These are phyloP conservation scores for Cepaea hortensis DNA, from an alignment of 2,888 invertebrate species.

Conservation along the genomic window DNA sequence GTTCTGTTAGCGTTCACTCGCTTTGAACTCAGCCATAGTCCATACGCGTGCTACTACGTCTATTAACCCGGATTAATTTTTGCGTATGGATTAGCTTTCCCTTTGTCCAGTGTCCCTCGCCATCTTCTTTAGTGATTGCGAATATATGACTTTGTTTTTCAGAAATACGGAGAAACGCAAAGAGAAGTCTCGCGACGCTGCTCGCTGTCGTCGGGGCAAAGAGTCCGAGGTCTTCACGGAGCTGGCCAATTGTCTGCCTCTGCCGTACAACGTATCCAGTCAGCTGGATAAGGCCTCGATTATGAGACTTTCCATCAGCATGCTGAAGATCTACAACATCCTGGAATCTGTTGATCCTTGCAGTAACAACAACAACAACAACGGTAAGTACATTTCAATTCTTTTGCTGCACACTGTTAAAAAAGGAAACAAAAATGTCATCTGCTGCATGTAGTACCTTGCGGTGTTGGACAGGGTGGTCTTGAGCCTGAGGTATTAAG, in stretches of 20 bases:
- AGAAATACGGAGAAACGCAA: slow-evolving; percentile 98
- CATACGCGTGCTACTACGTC: no score
- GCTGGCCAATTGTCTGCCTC: slow-evolving; percentile 87
- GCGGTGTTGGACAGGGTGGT: no score
- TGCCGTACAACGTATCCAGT: slow-evolving; percentile 85
- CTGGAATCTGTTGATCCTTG: slow-evolving; percentile 78
- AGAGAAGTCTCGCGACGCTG: slow-evolving; percentile 97
- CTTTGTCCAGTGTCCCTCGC: no score
- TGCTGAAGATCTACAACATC: slow-evolving; percentile 88
- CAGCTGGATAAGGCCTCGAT: slow-evolving; percentile 97
- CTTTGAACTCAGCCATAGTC: no score
- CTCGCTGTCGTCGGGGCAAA: slow-evolving; percentile 92
- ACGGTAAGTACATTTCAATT: background rate
- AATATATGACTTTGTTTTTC: slow-evolving; percentile 68
- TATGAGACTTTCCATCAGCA: slow-evolving; percentile 92
- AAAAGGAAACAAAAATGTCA: no score
- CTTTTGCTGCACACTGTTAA: background rate
- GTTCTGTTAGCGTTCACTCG: background rate
- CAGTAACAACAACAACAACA: background rate
- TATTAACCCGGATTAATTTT: no score
- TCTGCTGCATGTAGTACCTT: no score
- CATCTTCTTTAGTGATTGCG: no score
- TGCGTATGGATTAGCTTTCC: no score
- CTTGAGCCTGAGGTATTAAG: no score
- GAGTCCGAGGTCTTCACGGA: slow-evolving; percentile 96